Evolutionary conservation across 2,113 vertebrate genomes (phyloP).

Genomic region (Arizona elegans): DNA sequence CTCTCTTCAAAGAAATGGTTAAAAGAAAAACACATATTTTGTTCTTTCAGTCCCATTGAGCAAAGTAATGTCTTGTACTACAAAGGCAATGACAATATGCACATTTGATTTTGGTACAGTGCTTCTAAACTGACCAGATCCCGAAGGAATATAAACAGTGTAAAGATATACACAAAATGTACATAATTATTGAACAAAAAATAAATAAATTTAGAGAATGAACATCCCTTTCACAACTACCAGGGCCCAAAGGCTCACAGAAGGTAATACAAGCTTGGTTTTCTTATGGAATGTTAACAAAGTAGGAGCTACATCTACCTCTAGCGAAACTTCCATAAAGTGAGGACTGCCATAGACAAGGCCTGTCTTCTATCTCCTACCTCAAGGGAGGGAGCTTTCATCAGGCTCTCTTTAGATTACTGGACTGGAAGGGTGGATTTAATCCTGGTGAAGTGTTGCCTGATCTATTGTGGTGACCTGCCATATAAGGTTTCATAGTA

Average conservation of each 20-base stretch:
- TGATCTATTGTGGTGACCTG: background rate
- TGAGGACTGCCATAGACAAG: background rate
- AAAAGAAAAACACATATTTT: background rate
- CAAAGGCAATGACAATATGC: background rate
- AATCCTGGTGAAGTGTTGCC: background rate
- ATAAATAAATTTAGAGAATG: background rate
- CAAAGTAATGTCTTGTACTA: background rate
- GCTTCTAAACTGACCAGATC: background rate
- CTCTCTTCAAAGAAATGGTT: background rate
- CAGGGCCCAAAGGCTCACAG: background rate
- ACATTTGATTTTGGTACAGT: background rate
- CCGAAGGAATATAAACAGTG: background rate
- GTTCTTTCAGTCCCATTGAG: background rate
- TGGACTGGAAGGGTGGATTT: background rate
- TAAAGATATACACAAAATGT: background rate
- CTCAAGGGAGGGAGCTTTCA: background rate
- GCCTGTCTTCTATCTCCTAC: background rate
- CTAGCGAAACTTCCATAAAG: background rate
- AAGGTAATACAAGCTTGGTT: background rate
- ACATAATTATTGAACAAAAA: background rate
- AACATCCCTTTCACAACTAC: background rate
- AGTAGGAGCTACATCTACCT: background rate
- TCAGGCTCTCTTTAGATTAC: background rate
- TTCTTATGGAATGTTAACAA: background rate
- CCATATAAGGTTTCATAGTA: background rate